Evolutionary conservation across 2,797 vertebrate genomes (phyloP), one percentile per base, ranked within the genome.

Genomic region (Hippoglossus hippoglossus): DNA sequence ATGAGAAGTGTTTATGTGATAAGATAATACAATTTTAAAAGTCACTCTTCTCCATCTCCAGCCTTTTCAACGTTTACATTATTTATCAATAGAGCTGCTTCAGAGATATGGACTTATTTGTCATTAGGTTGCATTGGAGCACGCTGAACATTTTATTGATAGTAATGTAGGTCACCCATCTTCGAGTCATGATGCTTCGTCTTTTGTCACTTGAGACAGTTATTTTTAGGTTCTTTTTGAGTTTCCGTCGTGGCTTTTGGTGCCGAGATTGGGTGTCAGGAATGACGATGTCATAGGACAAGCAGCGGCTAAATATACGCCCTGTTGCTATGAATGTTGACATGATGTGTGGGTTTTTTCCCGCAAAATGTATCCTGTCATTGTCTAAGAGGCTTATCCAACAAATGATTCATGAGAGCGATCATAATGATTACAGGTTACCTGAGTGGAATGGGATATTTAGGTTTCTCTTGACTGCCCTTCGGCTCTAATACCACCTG

Each of bases 141-240:
- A 73, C 26, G n/a, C 46, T 73, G 61, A 75, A 60, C 21, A 73
- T 81, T 82, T 67, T 81, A 87, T 78, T 71, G 79, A 84, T 51
- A 75, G 66, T 58, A 87, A 93, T 91, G 80, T 93, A 84, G 89
- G 90, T 82, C 91, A 84, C 2, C 80, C 77, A 67, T 79, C 72
- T 86, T 87, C 80, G 84, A 88, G 83, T 90, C 85, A 88, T 80
- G 79, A 83, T 73, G 61, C 80, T 84, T 58, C 61, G 83, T 92
- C 90, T 94, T 94, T 94, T 93, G 91, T 94, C 90, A 94, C 91
- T 94, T 93, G 91, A 93, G 93, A 93, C 90, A 88, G 92, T 91
- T 94, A 95, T 94, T 92, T 95, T 94, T 94, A 94, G 92, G 84
- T 71, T 87, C 78, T 93, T 93, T 93, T 93, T 75, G 86, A 91